Percentiles rank a stretch among this genome's conserved stretches.
Conservation (phyloP, 2,113 vertebrate species). For the Dipodomys merriami region DNA sequence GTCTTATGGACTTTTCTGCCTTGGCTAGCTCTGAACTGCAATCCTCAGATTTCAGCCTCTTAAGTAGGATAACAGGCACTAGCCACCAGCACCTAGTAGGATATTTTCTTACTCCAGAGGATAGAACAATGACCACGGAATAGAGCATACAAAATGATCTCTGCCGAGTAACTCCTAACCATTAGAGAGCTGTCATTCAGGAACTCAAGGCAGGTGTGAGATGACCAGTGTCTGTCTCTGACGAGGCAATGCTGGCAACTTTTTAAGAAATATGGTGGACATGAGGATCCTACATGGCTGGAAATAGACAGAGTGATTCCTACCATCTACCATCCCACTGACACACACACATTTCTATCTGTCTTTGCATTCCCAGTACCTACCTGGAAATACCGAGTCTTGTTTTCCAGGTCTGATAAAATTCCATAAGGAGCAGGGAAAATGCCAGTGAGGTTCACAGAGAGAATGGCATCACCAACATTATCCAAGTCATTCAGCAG, state of each 20-base stretch:
- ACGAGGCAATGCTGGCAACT: background rate
- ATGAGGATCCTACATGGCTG: background rate
- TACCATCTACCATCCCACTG: background rate
- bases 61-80: no score
- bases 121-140: background rate
- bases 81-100: no score
- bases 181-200: background rate
- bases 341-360: rapidly evolving
- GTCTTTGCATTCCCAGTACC: background rate
- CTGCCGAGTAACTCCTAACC: background rate
- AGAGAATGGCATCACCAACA: constrained; percentile 78
- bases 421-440: constrained; percentile 84
- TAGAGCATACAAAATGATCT: background rate
- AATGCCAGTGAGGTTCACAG: constrained; percentile 88
- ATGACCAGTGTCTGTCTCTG: rapidly evolving
- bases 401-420: constrained; percentile 89
- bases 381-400: constrained; percentile 89
- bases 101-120: background rate
- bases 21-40: no score
- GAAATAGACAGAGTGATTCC: background rate
- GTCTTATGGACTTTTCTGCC: no score
- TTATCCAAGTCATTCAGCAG: constrained; percentile 89
- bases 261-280: rapidly evolving
- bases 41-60: no score
- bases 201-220: rapidly evolving